Evolutionary conservation across 2,797 vertebrate genomes (phyloP), one percentile per base, ranked within the genome.

Genomic region (Chiloscyllium punctatum): DNA sequence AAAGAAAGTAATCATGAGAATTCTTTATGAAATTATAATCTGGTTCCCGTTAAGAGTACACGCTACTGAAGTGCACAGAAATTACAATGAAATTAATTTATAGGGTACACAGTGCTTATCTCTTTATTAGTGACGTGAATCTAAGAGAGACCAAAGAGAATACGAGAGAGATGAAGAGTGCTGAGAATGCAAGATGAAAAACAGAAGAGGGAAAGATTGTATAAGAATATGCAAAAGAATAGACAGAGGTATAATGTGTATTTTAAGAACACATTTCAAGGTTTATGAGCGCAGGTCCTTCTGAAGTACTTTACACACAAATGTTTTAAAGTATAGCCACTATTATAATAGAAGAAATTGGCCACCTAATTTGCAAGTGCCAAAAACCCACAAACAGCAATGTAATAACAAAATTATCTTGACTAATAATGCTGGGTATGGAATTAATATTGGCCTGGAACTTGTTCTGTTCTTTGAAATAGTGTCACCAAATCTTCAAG

Each of bases 1-100:
- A 95, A 90, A 0, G 96, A 79, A 96, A 95, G 96, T 13, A 33
- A 96, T 96, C 96, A 96, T 0, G 66, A 88, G 8, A 51, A 42
- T 53, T 74, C 1, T 68, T 71, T 66, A 57, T 42, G 33, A 66
- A 30, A 18, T 91, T 7, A 94, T 71, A 62, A n/a, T 86, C 42
- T 30, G 37, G 94, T 33, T n/a, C 37, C 57, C 69, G 37, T 30
- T 48, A 25, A 71, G 42, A 51, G 23, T 9, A 18, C 8, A 30
- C 9, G 0, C 15, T 33, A 71, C 25, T 72, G 16, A 74, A 77
- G 2, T 51, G 37, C 37, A 48, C 88, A 33, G 30, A 33, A 91
- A 91, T 33, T n/a, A n/a, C 51, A 66, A 91, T 91, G 15, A 91
- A 90, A n/a, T 62, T 27, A 53, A 91, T 16, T 91, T 90, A 66